Base-by-base conservation (phyloP, 2,113 vertebrate species). In the Thalassoma bifasciatum region DNA sequence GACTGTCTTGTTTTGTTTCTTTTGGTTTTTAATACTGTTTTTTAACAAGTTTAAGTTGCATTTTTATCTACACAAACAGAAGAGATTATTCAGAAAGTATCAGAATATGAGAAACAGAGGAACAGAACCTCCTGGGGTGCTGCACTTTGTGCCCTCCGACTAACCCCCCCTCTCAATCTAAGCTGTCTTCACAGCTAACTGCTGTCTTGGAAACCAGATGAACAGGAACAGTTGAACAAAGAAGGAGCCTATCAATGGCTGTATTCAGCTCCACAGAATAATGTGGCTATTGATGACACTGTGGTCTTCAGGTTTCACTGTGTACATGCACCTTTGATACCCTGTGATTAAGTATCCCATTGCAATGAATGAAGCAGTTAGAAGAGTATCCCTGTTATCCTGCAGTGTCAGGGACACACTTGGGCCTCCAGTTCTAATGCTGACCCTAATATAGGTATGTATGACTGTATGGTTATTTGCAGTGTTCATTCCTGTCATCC, bases 91-190 rank as follows among this genome's bases (percentile, higher is more conserved):
- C 4, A 34, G 21, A 42, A 21, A 42, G 17, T 36, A 63, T 11
- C 49, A 54, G 14, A 52, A 47, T 17, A 14, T 10, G 5, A 66
- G 12, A 36, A 62, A 24, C 13, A 68, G 34, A 60, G 14, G 24
- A 54, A 34, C 9, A 58, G 72, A 22, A 49, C 23, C 52, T 81
- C 50, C 19, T 34, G 22, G 66, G 26, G 13, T 58, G 21, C 34
- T 70, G 52, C 21, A 57, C 74, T 76, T 59, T 58, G 2, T 40
- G 8, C 9, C 44, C 44, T 17, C 44, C 14, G 5, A 5, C 17
- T 7, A 19, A 17, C 17, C 14, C 14, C 44, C 44, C 44, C 14
- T 7, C 1, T 7, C 14, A 19, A 46, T 46, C 14, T 5, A 46
- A 16, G 44, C 44, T 30, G 30, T 46, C 44, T 19, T 1, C 44